A percentile compares a stretch with the other conserved stretches of the same genome.
phyloP scores from a whole-genome alignment of 1,140 invertebrate species.

The Drosophila lacertosa region DNA sequence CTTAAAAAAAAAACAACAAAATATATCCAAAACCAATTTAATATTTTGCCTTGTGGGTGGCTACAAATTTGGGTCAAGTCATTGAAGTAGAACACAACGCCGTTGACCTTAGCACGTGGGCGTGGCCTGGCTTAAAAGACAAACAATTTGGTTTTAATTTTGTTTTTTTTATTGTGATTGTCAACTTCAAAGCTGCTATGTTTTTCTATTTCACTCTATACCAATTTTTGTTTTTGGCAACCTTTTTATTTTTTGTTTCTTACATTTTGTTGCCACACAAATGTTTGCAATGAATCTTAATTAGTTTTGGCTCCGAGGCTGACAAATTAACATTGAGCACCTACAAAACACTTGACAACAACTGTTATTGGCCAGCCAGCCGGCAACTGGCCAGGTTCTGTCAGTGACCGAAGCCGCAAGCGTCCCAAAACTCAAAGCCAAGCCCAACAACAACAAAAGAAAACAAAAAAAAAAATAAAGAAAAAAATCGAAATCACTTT shows the following conservation, averaged over 20 bases:
- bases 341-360: slow-evolving; percentile 14
- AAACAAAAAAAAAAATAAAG: slow-evolving; percentile 2
- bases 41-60: slow-evolving; percentile 38
- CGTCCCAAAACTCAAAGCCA: not conserved
- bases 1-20: not conserved
- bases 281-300: slow-evolving; percentile 75
- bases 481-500: slow-evolving; percentile 59
- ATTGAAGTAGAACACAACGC: slow-evolving; percentile 73
- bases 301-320: slow-evolving; percentile 62
- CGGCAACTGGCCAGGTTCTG: slow-evolving; percentile 15
- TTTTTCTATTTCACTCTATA: not conserved
- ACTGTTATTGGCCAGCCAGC: slow-evolving; percentile 4
- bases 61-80: slow-evolving; percentile 68
- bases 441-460: not conserved
- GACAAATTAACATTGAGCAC: slow-evolving; percentile 63
- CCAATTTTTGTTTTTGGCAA: slow-evolving; percentile 38
- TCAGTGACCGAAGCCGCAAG: not conserved
- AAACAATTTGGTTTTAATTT: slow-evolving; percentile 40
- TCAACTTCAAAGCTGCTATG: slow-evolving; percentile 53
- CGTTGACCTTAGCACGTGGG: slow-evolving; percentile 69
- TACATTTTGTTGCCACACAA: slow-evolving; percentile 63
- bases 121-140: slow-evolving; percentile 41
- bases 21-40: slow-evolving; percentile 6
- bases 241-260: slow-evolving; percentile 55
- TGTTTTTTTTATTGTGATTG: slow-evolving; percentile 31